Evolutionary conservation across 2,888 invertebrate species (phyloP).

Genomic region (Vesta saturnalis): DNA sequence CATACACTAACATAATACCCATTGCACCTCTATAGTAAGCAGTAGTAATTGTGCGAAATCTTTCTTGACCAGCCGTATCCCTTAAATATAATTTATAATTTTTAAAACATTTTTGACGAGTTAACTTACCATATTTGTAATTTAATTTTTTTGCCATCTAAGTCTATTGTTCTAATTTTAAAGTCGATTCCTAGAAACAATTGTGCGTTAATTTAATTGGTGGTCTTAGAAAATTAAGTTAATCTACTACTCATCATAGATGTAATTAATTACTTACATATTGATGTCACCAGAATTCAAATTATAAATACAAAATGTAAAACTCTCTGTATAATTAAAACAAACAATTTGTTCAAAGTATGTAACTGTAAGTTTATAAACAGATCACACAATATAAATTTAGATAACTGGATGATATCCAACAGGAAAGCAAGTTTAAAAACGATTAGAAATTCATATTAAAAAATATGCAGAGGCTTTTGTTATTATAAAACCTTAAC

Average conservation of each 20-base stretch:
- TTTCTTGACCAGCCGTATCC: conserved; percentile 99
- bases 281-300: too few relatives aligned
- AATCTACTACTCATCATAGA: too few relatives aligned
- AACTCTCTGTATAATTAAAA: too few relatives aligned
- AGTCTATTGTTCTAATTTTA: conserved; percentile 98
- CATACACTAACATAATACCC: conserved; percentile 99
- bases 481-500: too few relatives aligned
- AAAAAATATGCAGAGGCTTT: background rate
- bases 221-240: too few relatives aligned
- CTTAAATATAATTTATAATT: conserved; percentile 62
- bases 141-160: conserved; percentile 98
- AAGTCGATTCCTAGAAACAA: conserved; percentile 94
- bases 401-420: background rate
- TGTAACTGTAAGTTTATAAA: too few relatives aligned
- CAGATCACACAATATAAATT: background rate
- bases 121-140: conserved; percentile 94
- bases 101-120: background rate
- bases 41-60: conserved; percentile 98
- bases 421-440: background rate
- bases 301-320: too few relatives aligned
- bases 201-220: too few relatives aligned
- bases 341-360: too few relatives aligned
- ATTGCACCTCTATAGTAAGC: conserved; percentile 99
- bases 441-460: too few relatives aligned
- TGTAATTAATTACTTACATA: too few relatives aligned